These are phyloP conservation scores for Actias luna DNA, from an alignment of 2,888 invertebrate species.

Conservation along the genomic window DNA sequence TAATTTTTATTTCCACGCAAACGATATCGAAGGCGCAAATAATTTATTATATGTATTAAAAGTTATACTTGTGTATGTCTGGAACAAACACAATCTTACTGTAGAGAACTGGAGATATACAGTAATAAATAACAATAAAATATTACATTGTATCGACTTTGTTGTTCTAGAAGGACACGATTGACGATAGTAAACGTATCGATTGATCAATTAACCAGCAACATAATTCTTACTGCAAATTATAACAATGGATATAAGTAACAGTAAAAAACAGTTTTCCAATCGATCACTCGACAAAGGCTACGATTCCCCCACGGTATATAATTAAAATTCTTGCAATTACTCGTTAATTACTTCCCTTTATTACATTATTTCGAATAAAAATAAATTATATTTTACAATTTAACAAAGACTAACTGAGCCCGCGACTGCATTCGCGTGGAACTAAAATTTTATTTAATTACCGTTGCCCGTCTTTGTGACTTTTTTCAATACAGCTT, in stretches of 20 bases:
- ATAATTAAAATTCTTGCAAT: constrained; percentile 65
- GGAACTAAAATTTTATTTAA: no score
- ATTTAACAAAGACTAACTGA: no score
- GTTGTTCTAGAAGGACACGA: background rate
- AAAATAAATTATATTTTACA: constrained; percentile 42
- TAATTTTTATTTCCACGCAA: no score
- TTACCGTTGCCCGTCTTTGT: no score
- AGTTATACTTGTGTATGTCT: no score
- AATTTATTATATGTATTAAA: no score
- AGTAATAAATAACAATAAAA: background rate
- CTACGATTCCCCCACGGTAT: background rate
- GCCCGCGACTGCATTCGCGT: no score
- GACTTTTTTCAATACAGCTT: no score
- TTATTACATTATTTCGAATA: constrained; percentile 43
- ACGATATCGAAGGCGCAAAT: no score
- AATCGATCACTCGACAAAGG: constrained; percentile 6
- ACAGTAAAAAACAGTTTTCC: constrained; percentile 12
- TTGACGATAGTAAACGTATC: constrained; percentile 9
- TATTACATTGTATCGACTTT: background rate
- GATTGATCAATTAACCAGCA: constrained; percentile 12
- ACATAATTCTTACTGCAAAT: constrained; percentile 13
- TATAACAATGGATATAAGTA: constrained; percentile 2
- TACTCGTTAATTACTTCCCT: constrained; percentile 54
- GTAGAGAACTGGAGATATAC: no score
- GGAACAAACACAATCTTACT: no score